Evolutionary conservation across 1,140 invertebrate species (phyloP).

Genomic region (Paramacrobiotus metropolitanus): DNA sequence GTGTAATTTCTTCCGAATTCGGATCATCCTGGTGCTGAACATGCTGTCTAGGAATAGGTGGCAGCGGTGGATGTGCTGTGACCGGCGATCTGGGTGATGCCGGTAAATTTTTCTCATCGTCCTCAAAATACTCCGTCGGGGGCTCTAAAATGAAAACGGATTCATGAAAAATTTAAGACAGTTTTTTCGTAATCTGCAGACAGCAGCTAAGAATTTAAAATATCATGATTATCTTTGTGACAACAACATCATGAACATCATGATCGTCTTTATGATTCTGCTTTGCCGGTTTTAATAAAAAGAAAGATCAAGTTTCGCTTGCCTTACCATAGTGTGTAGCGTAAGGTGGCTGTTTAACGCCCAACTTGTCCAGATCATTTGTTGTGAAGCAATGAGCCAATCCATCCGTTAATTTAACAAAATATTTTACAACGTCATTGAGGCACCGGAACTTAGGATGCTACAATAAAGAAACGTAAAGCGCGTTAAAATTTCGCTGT

Average conservation of each 20-base stretch:
- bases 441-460: conserved; percentile 1
- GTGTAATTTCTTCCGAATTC: neutral
- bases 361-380: neutral
- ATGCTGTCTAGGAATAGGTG: neutral
- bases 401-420: neutral
- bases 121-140: neutral
- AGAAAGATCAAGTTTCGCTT: no score
- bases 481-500: neutral
- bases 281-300: no score
- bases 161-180: no score
- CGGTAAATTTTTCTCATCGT: no score
- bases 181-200: no score
- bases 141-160: neutral
- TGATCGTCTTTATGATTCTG: no score
- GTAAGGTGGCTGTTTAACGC: neutral
- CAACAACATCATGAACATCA: no score
- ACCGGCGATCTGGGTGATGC: neutral
- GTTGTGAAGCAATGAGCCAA: neutral
- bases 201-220: neutral
- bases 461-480: neutral
- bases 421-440: conserved; percentile 1
- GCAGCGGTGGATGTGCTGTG: neutral
- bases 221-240: neutral
- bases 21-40: neutral
- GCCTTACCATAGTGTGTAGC: neutral